Conservation (phyloP, 1,140 invertebrate species). For the Batillaria attramentaria region DNA sequence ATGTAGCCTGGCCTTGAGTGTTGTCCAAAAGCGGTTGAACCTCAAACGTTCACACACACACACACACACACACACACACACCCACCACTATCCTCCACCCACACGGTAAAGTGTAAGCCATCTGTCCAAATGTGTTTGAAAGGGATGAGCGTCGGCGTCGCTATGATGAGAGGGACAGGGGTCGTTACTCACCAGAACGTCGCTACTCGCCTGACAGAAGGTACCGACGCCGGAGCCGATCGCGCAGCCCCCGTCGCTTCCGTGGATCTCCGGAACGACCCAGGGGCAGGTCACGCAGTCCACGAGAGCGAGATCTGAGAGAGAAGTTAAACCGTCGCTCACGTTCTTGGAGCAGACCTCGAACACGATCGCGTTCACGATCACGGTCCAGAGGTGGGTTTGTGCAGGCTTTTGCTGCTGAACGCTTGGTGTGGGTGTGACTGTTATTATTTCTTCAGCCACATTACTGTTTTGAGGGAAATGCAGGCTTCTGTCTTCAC, state of each 20-base stretch:
- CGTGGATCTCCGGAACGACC: conserved; percentile 37
- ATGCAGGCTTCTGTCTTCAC: no score
- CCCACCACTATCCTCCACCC: no score
- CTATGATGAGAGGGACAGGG: conserved; percentile 43
- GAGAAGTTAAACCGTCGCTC: conserved; percentile 34
- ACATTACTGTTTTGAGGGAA: no score
- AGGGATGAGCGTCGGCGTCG: conserved; percentile 51
- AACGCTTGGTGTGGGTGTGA: no score
- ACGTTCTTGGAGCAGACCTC: conserved; percentile 48
- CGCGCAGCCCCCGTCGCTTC: conserved; percentile 42
- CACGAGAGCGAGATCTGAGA: conserved; percentile 37
- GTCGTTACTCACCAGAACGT: conserved; percentile 26
- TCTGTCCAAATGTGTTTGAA: no score
- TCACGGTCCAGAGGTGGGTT: conserved; percentile 51
- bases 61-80: no score
- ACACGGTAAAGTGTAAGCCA: no score
- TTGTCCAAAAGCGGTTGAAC: no score
- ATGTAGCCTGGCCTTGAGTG: no score
- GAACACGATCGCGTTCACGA: conserved; percentile 53
- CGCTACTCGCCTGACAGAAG: conserved; percentile 41
- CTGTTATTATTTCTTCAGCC: no score
- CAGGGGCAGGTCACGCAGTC: conserved; percentile 50
- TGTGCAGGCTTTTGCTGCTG: no score
- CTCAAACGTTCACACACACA: no score
- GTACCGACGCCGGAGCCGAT: conserved; percentile 41